Conservation (phyloP, 2,113 vertebrate genomes). For the Antechinus stuartii region DNA sequence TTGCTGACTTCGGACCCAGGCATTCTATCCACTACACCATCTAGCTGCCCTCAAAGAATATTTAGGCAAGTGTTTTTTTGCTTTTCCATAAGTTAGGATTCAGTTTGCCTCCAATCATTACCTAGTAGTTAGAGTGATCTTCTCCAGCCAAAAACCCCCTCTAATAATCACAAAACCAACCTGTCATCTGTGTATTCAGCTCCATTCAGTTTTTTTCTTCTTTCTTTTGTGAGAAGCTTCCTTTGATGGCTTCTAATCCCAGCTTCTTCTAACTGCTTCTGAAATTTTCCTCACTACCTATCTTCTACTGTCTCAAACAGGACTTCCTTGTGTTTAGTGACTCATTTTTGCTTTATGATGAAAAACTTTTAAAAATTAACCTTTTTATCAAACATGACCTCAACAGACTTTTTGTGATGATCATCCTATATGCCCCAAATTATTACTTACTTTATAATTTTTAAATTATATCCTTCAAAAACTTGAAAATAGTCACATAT, state of each 20-base stretch:
- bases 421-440: background rate
- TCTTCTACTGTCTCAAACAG: background rate
- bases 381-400: background rate
- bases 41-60: background rate
- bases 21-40: background rate
- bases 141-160: background rate
- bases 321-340: background rate
- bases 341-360: background rate
- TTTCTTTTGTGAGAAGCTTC: background rate
- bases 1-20: background rate
- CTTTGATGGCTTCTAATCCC: background rate
- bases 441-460: background rate
- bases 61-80: background rate
- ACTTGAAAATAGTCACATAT: background rate
- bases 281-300: background rate
- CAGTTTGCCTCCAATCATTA: background rate
- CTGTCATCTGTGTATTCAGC: background rate
- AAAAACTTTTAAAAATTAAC: background rate
- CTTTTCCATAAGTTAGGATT: background rate
- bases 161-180: background rate
- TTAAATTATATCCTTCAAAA: background rate
- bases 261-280: background rate
- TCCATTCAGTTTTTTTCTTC: background rate
- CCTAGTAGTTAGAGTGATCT: background rate
- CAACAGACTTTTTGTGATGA: background rate